phyloP scores from a whole-genome alignment of 2,888 invertebrate genomes.

The Agrochola circellaris region DNA sequence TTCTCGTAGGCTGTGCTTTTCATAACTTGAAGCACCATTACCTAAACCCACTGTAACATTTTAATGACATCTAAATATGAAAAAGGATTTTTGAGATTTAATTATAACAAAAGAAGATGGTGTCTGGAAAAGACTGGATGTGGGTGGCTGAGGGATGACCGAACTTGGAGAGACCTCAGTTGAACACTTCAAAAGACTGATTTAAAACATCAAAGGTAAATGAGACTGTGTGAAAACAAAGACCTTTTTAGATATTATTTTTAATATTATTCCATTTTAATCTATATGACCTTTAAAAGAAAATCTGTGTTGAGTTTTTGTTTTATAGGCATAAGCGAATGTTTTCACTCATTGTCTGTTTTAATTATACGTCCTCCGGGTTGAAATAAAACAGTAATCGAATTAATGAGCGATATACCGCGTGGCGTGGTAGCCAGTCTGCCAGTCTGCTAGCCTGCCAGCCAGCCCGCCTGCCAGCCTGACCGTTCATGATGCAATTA shows the following conservation, averaged over 20 bases:
- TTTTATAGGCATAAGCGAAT: not conserved
- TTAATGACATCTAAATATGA: slow-evolving; percentile 23
- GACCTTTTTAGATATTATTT: slow-evolving; percentile 5
- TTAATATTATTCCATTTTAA: slow-evolving; percentile 11
- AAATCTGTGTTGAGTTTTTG: not conserved
- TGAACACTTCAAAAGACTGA: slow-evolving; percentile 18
- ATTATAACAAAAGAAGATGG: slow-evolving; percentile 32
- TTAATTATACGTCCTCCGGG: slow-evolving; percentile 8
- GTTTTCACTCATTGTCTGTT: not conserved
- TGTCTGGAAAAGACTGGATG: slow-evolving; percentile 23
- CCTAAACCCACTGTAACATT: slow-evolving; percentile 21
- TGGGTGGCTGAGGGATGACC: slow-evolving; percentile 13
- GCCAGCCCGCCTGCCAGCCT: slow-evolving; percentile 15
- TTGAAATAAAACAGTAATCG: slow-evolving; percentile 50
- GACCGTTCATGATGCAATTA: slow-evolving; percentile 66
- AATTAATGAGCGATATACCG: slow-evolving; percentile 35
- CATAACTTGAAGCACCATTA: slow-evolving; percentile 9
- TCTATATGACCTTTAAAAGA: not conserved
- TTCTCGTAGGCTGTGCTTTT: slow-evolving; percentile 1
- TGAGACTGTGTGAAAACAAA: slow-evolving; percentile 21
- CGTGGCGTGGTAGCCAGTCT: slow-evolving; percentile 23
- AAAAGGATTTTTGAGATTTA: slow-evolving; percentile 14
- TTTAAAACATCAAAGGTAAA: slow-evolving; percentile 33
- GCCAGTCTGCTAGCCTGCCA: slow-evolving; percentile 5
- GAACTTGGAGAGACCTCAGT: slow-evolving; percentile 3